Evolutionary conservation across 2,113 vertebrate genomes (phyloP).

Genomic region (Cichladusa arquata): DNA sequence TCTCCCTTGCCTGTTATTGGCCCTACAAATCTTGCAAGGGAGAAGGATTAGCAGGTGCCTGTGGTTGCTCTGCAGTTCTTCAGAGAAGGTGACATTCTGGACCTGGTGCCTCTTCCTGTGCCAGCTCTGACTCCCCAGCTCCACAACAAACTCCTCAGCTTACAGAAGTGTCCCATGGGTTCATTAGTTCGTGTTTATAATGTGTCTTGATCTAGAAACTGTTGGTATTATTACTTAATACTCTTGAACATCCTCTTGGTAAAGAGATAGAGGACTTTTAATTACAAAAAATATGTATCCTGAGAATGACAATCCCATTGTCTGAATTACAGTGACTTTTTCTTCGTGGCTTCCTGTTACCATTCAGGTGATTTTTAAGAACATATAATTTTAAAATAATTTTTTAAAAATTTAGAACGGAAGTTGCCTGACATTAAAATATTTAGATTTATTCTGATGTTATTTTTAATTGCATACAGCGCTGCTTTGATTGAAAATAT

Average conservation of each 20-base stretch:
- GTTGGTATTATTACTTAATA: background rate
- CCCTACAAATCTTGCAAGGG: background rate
- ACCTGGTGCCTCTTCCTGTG: background rate
- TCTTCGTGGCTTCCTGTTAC: background rate
- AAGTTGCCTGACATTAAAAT: background rate
- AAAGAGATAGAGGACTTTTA: background rate
- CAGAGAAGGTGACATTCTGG: background rate
- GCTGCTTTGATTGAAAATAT: slow-evolving; percentile 7
- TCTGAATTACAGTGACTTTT: background rate
- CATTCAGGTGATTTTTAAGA: background rate
- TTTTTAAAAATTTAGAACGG: background rate
- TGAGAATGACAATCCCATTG: background rate
- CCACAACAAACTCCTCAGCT: background rate
- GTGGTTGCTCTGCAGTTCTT: background rate
- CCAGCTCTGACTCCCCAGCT: background rate
- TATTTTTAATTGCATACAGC: background rate
- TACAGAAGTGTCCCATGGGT: background rate
- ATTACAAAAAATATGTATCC: background rate
- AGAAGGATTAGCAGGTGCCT: background rate
- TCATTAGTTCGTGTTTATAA: background rate
- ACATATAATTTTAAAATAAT: background rate
- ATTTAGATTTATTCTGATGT: slow-evolving; percentile 7
- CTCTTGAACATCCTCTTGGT: background rate
- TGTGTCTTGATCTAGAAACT: background rate
- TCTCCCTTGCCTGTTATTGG: background rate